phyloP scores from a whole-genome alignment of 2,888 invertebrate genomes.

The Drosophila tripunctata region DNA sequence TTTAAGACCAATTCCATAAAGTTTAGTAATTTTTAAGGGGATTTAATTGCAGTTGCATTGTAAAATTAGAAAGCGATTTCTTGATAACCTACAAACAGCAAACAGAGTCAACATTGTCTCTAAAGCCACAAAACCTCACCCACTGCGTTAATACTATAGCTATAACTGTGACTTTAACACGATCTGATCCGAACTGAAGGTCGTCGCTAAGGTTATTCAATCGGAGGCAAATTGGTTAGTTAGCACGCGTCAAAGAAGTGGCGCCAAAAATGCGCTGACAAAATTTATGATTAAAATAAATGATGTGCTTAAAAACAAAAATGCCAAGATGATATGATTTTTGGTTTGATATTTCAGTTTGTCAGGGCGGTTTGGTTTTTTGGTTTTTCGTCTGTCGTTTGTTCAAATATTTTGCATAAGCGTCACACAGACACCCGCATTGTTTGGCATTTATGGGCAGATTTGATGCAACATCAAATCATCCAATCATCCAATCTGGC shows the following conservation, averaged over 20 bases:
- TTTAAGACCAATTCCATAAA: not conserved
- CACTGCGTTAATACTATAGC: slow-evolving; percentile 22
- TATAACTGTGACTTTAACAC: not conserved
- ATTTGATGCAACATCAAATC: slow-evolving; percentile 37
- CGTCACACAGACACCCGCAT: slow-evolving; percentile 68
- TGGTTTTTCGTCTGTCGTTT: not conserved
- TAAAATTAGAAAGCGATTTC: slow-evolving; percentile 20
- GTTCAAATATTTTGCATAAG: slow-evolving; percentile 65
- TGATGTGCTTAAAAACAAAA: slow-evolving; percentile 39
- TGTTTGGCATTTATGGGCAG: slow-evolving; percentile 55
- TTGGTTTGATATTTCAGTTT: slow-evolving; percentile 19
- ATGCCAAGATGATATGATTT: slow-evolving; percentile 27
- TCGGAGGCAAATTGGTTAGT: slow-evolving; percentile 1
- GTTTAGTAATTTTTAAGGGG: not conserved
- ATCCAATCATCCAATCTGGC: slow-evolving; percentile 35
- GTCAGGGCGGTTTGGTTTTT: slow-evolving; percentile 4
- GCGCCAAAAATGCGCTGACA: slow-evolving; percentile 61
- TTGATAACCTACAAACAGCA: slow-evolving; percentile 9
- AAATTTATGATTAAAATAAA: slow-evolving; percentile 47
- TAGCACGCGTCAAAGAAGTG: slow-evolving; percentile 61
- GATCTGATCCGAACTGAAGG: slow-evolving; percentile 23
- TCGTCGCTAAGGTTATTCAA: slow-evolving; percentile 33
- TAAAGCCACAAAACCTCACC: slow-evolving; percentile 27
- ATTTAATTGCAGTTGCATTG: not conserved
- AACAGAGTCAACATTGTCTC: slow-evolving; percentile 12